Evolutionary conservation across 2,888 invertebrate species (phyloP), one percentile per base, ranked within the genome.

Genomic region (Schizotus pectinicornis): DNA sequence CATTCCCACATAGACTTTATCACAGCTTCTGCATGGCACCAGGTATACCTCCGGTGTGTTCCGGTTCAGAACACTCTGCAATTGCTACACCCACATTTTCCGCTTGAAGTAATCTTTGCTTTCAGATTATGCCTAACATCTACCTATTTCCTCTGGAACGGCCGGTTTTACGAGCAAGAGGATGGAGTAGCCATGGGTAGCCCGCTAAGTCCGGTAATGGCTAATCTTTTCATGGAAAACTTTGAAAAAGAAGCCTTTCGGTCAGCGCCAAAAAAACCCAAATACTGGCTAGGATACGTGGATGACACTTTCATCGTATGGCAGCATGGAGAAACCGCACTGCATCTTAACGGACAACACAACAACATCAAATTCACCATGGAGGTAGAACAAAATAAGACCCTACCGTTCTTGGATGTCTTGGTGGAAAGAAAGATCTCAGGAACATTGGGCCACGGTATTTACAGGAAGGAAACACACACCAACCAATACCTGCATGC

Each of bases 261-360:
- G 13, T 31, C 35, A 2, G 32, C 46, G 6, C 0, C 1, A 5
- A 36, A 46, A 1, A 36, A 47, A 34, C 46, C 54, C 9, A 46
- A 37, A 31, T 31, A 35, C 0, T 54, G 38, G 46, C 12, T 54
- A 3, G 7, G 47, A 47, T 54, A 54, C 37, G 54, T 54, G 3
- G 54, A 54, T 11, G 37, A 54, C 9, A 49, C 33, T 5, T 49
- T 55, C 34, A 14, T 50, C 7, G 31, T 55, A 6, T 49, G 49
- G 33, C 8, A 9, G 1, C 34, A 33, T 12, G 37, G 34, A 9
- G 14, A 48, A 11, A 35, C 35, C 7, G 34, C 8, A 34, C 47
- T 47, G 7, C 3, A 35, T 8, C 36, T 12, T 34, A 37, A 47
- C 13, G n/a, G 13, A 5, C 34, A 34, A n/a, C 22, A 43, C 2